A percentile compares a stretch with the other conserved stretches of the same genome.
phyloP scores from a whole-genome alignment of 2,797 vertebrate genomes.

The Pampus argenteus region DNA sequence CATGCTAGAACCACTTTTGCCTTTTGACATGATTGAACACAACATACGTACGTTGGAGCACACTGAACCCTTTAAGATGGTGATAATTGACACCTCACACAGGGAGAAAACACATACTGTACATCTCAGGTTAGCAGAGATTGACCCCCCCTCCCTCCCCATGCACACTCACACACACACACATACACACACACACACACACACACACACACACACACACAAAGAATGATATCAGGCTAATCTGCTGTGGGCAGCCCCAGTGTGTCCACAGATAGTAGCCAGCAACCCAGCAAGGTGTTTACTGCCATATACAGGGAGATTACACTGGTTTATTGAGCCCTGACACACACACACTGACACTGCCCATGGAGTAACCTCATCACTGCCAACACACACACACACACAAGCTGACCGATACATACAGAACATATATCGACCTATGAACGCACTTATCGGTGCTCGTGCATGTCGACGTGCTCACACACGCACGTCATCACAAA shows the following conservation, averaged over 20 bases:
- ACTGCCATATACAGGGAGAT: conserved; percentile 61
- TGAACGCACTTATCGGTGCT: background rate
- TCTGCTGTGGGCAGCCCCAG: conserved; percentile 47
- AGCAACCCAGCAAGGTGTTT: conserved; percentile 65
- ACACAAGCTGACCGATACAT: background rate
- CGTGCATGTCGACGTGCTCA: background rate
- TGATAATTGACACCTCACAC: too few relatives aligned
- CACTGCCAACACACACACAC: background rate
- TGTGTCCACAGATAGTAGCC: conserved; percentile 53
- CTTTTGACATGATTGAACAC: too few relatives aligned
- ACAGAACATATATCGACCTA: conserved; percentile 6
- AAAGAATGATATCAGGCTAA: conserved; percentile 40
- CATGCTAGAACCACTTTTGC: too few relatives aligned
- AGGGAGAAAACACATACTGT: background rate
- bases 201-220: conserved; percentile 9
- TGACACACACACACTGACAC: conserved; percentile 24
- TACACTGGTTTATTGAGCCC: conserved; percentile 60
- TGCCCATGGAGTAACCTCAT: conserved; percentile 4
- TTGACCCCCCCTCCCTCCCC: background rate
- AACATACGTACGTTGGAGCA: too few relatives aligned
- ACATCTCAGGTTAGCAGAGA: conserved; percentile 17
- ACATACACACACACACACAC: conserved; percentile 12
- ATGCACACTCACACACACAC: background rate
- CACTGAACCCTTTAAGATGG: too few relatives aligned
- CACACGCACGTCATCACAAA: conserved; percentile 25